Evolutionary conservation across 2,113 vertebrate species (phyloP).

Genomic region (Neodontobutis hainanensis): DNA sequence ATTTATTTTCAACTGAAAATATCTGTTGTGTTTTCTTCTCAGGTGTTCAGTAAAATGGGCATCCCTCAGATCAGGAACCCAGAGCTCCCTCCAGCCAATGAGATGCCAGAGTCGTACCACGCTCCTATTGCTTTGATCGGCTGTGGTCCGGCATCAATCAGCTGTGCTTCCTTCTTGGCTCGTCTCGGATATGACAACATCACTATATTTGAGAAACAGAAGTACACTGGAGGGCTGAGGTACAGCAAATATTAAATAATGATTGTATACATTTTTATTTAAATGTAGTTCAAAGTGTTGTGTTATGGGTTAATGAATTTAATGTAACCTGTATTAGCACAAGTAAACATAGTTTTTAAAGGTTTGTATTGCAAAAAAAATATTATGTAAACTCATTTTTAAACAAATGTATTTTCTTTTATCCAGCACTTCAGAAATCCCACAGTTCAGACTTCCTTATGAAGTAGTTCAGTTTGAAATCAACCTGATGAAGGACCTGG

Average conservation of each 20-base stretch:
- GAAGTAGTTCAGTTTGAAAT: constrained; percentile 91
- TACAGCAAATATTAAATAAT: constrained; percentile 20
- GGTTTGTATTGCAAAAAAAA: background rate
- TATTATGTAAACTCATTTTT: background rate
- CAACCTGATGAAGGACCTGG: constrained; percentile 90
- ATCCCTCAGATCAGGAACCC: constrained; percentile 71
- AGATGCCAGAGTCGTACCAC: constrained; percentile 68
- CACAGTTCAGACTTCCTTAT: constrained; percentile 88
- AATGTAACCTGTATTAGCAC: too few relatives aligned
- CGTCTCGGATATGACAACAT: constrained; percentile 72
- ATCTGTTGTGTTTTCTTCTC: constrained; percentile 8
- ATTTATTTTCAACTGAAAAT: too few relatives aligned
- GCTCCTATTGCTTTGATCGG: constrained; percentile 70
- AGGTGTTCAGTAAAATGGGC: constrained; percentile 74
- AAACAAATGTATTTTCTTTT: background rate
- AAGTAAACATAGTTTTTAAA: too few relatives aligned
- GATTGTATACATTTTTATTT: too few relatives aligned
- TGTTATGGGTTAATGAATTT: too few relatives aligned
- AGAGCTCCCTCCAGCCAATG: constrained; percentile 60
- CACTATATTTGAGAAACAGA: constrained; percentile 72
- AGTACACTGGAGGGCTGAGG: constrained; percentile 73
- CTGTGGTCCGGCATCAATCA: constrained; percentile 72
- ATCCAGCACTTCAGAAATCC: constrained; percentile 86
- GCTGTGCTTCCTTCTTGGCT: constrained; percentile 74
- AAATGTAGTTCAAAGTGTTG: too few relatives aligned